Conservation (phyloP, 2,797 vertebrate genomes). For the Malurus leucopterus region DNA sequence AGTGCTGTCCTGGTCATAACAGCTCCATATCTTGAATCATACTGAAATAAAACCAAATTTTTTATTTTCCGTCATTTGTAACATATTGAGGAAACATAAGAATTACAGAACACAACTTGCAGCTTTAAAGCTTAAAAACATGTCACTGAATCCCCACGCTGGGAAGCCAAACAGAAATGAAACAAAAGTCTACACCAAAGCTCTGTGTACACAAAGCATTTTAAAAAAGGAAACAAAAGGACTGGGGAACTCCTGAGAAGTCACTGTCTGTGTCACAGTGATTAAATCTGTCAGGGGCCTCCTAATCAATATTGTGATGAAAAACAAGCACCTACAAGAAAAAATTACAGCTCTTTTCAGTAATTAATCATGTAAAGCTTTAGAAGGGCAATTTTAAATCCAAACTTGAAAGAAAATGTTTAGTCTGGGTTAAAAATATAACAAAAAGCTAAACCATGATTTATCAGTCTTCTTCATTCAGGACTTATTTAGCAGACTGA, state of each 20-base stretch:
- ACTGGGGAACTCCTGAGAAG: background rate
- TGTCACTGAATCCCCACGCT: background rate
- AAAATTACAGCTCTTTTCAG: constrained; percentile 11
- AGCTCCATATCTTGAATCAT: background rate
- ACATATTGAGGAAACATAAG: background rate
- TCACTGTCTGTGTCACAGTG: background rate
- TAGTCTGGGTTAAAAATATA: background rate
- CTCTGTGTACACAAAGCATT: background rate
- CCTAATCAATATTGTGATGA: background rate
- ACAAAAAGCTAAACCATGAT: background rate
- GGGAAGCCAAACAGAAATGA: background rate
- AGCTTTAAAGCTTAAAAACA: background rate
- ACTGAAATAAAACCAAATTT: background rate
- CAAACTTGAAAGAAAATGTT: constrained; percentile 10
- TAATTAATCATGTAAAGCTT: constrained; percentile 13
- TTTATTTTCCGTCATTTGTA: background rate
- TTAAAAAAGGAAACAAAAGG: background rate
- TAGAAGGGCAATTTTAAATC: constrained; percentile 12
- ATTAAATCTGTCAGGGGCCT: background rate
- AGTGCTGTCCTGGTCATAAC: background rate
- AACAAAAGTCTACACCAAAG: background rate
- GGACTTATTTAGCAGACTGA: background rate
- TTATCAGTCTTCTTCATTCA: background rate
- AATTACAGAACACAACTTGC: background rate
- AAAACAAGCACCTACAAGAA: background rate